Conservation (phyloP, 2,888 invertebrate genomes). For the Spialia ferax region DNA sequence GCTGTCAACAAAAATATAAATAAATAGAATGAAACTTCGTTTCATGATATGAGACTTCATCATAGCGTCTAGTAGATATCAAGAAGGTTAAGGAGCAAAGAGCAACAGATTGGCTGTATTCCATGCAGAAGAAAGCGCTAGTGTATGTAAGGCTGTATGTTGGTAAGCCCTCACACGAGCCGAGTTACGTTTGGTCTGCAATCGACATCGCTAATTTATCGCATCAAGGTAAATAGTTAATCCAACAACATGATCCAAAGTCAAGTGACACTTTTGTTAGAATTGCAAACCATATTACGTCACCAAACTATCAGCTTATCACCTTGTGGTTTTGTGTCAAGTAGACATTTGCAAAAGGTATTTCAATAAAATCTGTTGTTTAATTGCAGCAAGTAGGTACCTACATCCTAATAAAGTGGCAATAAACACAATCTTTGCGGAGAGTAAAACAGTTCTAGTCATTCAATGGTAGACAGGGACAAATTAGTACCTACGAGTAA, state of each 20-base stretch:
- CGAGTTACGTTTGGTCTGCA: neutral
- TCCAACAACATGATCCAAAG: conserved; percentile 10
- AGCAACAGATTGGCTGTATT: no score
- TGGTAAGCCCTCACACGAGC: no score
- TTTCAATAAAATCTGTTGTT: conserved; percentile 14
- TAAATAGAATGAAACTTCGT: no score
- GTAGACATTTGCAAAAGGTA: conserved; percentile 7
- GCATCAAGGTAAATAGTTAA: neutral
- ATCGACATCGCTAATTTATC: neutral
- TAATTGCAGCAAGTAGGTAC: neutral
- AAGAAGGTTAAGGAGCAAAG: no score
- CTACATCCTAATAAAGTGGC: neutral
- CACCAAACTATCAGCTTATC: conserved; percentile 6
- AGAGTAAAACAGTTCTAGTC: no score
- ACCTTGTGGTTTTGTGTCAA: conserved; percentile 33
- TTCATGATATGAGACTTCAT: no score
- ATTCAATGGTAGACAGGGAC: no score
- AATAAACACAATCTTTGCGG: no score
- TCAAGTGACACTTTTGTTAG: conserved; percentile 18
- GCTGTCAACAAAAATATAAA: no score
- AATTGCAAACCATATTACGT: conserved; percentile 15
- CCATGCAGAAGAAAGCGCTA: neutral
- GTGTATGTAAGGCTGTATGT: neutral
- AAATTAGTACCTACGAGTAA: no score
- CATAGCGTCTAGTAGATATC: no score